Evolutionary conservation across 2,888 invertebrate species (phyloP), one percentile per base, ranked within the genome.

Genomic region (Patella depressa): DNA sequence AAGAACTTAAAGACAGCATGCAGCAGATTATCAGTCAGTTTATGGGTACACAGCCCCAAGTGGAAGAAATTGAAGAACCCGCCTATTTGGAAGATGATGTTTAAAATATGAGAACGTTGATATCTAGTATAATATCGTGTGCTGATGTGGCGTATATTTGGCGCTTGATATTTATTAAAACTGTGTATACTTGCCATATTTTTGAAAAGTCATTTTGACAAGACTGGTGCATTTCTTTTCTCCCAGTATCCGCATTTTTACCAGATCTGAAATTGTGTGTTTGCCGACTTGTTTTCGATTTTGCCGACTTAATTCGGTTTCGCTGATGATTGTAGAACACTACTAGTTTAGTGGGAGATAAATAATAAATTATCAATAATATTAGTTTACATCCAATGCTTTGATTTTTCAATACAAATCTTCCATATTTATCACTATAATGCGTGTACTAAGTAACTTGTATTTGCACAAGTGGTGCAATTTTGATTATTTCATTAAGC

Each of bases 11-110:
- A 5, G 89, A 89, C 24, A 88, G 88, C 81, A 89, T 90, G 88
- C 90, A 90, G 79, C 86, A 88, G 65, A 89, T 90, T 77, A 90
- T 91, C 72, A 87, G 90, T 80, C 89, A 91, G 83, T 91, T 91
- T 86, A 89, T 89, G 88, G 88, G 87, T 71, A 82, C 84, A 29
- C 85, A 86, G 57, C 85, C 85, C 15, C 84, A 84, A n/a, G 81
- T 84, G 55, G 82, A 86, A 45, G 83, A 83, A 76, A 79, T 83
- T 24, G 79, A 75, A 55, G 73, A 78, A 45, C 73, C 79, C 53
- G 59, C 71, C 2, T 73, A 76, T 14, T 71, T 84, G 11, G 85
- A 86, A 57, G 84, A 86, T 75, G 86, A 87, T 53, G 83, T 84
- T 14, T 85, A 85, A 78, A 77, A 71, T 72, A 24, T 65, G 19